A percentile compares a stretch with the other conserved stretches of the same genome.
These are phyloP conservation scores for Temnothorax nylanderi DNA, from an alignment of 1,140 invertebrate genomes.

Conservation along the genomic window DNA sequence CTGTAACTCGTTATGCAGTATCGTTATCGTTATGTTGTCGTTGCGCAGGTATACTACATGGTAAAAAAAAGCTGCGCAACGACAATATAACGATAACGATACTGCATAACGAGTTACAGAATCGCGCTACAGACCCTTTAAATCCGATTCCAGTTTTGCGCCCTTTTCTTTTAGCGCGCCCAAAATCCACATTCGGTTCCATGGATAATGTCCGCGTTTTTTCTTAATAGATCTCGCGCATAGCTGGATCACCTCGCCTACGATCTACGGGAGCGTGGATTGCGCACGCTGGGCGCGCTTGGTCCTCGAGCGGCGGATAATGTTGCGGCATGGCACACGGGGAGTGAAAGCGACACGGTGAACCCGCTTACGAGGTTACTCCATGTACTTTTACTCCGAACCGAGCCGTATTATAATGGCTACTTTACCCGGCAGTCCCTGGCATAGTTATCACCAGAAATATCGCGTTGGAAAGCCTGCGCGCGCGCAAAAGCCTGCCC, in stretches of 20 bases:
- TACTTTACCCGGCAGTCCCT: slow-evolving; percentile 76
- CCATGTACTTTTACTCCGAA: slow-evolving; percentile 81
- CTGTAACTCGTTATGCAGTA: no score
- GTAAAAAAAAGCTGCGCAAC: no score
- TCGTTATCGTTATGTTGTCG: no score
- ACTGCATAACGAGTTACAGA: no score
- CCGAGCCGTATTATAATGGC: slow-evolving; percentile 74
- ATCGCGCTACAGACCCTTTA: no score
- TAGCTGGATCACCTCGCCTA: background rate
- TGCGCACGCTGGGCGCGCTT: slow-evolving; percentile 40
- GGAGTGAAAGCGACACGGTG: slow-evolving; percentile 83
- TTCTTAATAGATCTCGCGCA: background rate
- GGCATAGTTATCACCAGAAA: slow-evolving; percentile 79
- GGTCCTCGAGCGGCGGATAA: slow-evolving; percentile 72
- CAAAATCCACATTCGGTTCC: background rate
- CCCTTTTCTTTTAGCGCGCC: background rate
- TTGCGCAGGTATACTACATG: no score
- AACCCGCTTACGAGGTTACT: slow-evolving; percentile 77
- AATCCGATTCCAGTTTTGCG: background rate
- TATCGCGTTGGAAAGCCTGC: slow-evolving; percentile 73
- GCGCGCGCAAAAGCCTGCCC: slow-evolving; percentile 26
- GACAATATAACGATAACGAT: no score
- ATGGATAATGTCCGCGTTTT: background rate
- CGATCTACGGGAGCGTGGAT: slow-evolving; percentile 6
- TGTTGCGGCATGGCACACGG: slow-evolving; percentile 69